Evolutionary conservation across 92 coral and sea anemone genomes (phyloP).

Genomic region (Zoanthus sansibaricus): DNA sequence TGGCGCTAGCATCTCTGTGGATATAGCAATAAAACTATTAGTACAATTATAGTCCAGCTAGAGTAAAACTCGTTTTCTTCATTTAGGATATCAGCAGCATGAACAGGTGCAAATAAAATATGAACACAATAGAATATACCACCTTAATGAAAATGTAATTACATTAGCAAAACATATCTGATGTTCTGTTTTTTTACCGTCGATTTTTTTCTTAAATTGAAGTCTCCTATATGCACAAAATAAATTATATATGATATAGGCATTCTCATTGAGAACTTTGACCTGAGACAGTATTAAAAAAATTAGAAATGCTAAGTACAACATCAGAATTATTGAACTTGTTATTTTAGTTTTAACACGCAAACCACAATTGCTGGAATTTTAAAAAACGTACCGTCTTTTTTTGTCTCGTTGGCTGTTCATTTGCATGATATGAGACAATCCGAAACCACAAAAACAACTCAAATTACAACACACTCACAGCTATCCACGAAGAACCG

Average conservation of each 20-base stretch:
- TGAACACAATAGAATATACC: not conserved
- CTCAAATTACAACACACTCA: not conserved
- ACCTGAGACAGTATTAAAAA: no score
- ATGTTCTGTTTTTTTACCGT: not conserved
- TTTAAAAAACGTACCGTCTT: no score
- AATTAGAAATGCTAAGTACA: not conserved
- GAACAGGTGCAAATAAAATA: conserved; percentile 1
- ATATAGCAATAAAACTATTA: conserved; percentile 36
- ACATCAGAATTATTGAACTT: not conserved
- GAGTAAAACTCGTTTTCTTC: not conserved
- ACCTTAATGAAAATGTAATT: not conserved
- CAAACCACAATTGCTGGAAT: not conserved
- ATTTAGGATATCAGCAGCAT: not conserved
- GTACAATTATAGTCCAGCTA: not conserved
- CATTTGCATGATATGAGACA: no score
- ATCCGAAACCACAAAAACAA: not conserved
- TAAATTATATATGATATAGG: not conserved
- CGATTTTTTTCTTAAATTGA: not conserved
- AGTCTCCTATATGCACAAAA: not conserved
- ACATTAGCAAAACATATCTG: not conserved
- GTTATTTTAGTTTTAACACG: not conserved
- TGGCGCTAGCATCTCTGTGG: conserved; percentile 93
- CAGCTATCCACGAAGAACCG: not conserved
- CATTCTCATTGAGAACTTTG: not conserved
- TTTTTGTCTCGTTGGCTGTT: no score